Base-by-base conservation (phyloP, 2,888 invertebrate genomes). In the Neria commutata region DNA sequence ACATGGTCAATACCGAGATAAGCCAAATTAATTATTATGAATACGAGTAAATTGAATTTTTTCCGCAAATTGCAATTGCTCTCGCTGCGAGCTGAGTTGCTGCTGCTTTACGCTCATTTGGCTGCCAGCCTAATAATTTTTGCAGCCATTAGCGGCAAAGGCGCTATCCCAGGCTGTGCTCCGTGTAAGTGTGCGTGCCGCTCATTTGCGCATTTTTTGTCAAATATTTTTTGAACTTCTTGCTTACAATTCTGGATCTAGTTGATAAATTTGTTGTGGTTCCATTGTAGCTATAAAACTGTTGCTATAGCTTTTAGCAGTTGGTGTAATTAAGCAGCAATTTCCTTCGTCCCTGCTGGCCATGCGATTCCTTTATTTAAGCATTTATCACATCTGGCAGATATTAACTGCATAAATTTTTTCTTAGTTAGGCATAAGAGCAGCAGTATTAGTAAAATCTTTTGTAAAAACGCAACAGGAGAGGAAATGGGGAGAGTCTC, bases 11-110 rank as follows among this genome's bases (percentile, higher is more conserved):
- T 66, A 62, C 55, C 65, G 51, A 64, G 69, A 69, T 70, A 71
- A 70, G 70, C 67, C 71, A 76, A 78, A 77, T 77, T 77, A 77
- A 78, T 77, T 77, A 76, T 77, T 77, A 76, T 77, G 77, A 77
- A 70, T 76, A 64, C 56, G 52, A 66, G 61, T 56, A 69, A 71
- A 68, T 68, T 67, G 69, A 68, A 66, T 66, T 65, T 62, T 37
- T n/a, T 37, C 11, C 42, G 42, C n/a, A n/a, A n/a, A n/a, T n/a
- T n/a, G n/a, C n/a, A n/a, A n/a, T n/a, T n/a, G n/a, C 19, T 42
- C 21, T 42, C 6, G 42, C 19, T 42, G 19, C 17, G n/a, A n/a
- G 19, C 19, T 42, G 6, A 11, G 6, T 37, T 37, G 4, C 4
- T 37, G 4, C n/a, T 37, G 37, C 37, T 29, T 6, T 11, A 29